A percentile compares a stretch with the other conserved stretches of the same genome.
Evolutionary conservation across 2,797 vertebrate genomes (phyloP).

Genomic region (Cirrhinus molitorella): DNA sequence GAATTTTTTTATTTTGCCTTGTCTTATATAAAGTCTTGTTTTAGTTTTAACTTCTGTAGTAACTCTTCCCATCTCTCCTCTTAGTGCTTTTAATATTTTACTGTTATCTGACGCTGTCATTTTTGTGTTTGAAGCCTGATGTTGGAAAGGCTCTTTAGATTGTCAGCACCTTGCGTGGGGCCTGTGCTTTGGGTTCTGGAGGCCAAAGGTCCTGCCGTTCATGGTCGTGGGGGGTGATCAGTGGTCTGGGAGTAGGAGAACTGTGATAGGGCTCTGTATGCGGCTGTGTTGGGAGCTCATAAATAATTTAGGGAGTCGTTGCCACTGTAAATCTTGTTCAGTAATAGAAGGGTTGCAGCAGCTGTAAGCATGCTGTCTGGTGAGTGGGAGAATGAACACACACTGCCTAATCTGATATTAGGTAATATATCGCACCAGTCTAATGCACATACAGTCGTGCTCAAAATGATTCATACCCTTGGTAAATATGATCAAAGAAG

Average conservation of each 20-base stretch:
- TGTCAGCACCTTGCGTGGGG: constrained; percentile 48
- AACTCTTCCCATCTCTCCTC: not conserved
- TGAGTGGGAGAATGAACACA: constrained; percentile 62
- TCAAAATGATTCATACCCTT: too few relatives aligned
- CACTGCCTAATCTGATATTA: not conserved
- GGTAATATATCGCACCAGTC: not conserved
- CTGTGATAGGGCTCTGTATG: constrained; percentile 60
- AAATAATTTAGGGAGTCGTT: constrained; percentile 83
- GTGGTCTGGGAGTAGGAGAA: constrained; percentile 31
- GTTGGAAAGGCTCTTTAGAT: constrained; percentile 38
- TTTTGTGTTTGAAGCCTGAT: constrained; percentile 11
- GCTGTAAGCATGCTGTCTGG: constrained; percentile 72
- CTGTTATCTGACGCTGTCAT: not conserved
- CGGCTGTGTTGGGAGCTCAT: constrained; percentile 77
- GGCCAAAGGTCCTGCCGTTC: constrained; percentile 16
- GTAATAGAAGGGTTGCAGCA: constrained; percentile 75
- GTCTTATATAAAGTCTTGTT: not conserved
- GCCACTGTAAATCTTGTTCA: constrained; percentile 82
- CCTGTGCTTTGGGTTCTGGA: constrained; percentile 15
- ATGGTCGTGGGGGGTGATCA: constrained; percentile 11
- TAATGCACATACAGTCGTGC: not conserved
- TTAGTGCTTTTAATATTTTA: not conserved
- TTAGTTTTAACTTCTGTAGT: not conserved
- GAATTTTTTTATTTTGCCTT: too few relatives aligned
- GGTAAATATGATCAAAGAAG: too few relatives aligned